Evolutionary conservation across 2,888 invertebrate species (phyloP).

Genomic region (Leptinotarsa juncta): DNA sequence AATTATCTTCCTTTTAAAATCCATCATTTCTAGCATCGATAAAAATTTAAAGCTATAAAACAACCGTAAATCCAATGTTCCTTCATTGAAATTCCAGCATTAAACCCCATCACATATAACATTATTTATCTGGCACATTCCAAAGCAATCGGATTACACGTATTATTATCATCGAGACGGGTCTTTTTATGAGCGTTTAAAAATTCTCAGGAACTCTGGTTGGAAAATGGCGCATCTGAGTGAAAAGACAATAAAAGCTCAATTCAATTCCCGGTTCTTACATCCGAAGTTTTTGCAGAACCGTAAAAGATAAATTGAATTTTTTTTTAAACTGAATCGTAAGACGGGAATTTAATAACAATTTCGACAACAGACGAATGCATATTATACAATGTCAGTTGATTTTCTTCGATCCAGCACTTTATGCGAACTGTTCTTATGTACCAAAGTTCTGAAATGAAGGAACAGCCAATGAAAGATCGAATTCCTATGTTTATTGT

Average conservation of each 20-base stretch:
- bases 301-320: conserved; percentile 21
- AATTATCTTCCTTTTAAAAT: no score
- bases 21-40: no score
- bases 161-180: not conserved
- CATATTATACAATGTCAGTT: not conserved
- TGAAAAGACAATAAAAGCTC: conserved; percentile 22
- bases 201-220: conserved; percentile 1
- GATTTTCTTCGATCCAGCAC: not conserved
- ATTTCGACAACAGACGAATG: not conserved
- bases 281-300: conserved; percentile 2
- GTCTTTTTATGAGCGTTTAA: not conserved
- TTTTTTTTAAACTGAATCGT: conserved; percentile 5
- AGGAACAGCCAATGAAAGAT: no score
- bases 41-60: no score
- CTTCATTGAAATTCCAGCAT: not conserved
- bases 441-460: no score
- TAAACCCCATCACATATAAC: not conserved
- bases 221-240: conserved; percentile 12
- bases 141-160: not conserved
- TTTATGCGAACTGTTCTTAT: not conserved
- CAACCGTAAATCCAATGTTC: not conserved
- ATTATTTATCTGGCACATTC: not conserved
- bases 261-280: conserved; percentile 5
- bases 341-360: not conserved
- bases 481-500: no score